Base-by-base conservation (phyloP, 2,888 invertebrate genomes). In the Gymnoscelis rufifasciata region DNA sequence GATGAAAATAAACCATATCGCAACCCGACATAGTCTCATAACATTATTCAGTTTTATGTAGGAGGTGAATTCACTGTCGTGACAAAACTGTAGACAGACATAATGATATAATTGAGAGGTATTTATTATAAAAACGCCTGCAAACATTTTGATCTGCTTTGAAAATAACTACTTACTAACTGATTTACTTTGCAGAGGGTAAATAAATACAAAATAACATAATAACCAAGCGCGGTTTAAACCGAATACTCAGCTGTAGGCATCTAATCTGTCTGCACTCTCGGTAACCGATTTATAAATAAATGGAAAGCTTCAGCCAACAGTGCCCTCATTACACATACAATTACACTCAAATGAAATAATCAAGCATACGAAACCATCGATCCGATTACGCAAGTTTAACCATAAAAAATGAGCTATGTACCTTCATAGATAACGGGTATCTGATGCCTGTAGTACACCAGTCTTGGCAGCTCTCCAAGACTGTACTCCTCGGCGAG, bases 381-480 rank as follows among this genome's bases (percentile, higher is more conserved):
- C 58, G 42, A 57, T 64, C 61, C 48, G 48, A 59, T 74, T 69
- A 70, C 64, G 62, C 57, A 66, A 62, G 66, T 73, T 68, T 75
- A 62, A 62, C 60, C 60, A 61, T 70, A 69, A 70, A 47, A 66
- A 70, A 70, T 78, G 68, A 78, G 54, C 78, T 71, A 82, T 80
- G 54, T 88, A 96, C 96, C 94, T 92, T 97, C 96, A 82, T 96
- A 97, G 75, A 97, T 95, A 77, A 97, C 95, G 60, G 97, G 97
- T 78, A 95, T 96, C 89, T 96, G 94, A 87, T 96, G 95, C 76
- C 97, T 92, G 86, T 97, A 97, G 89, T 97, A 97, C 57, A 97
- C 96, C 65, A 97, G 90, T 69, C 93, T 94, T 67, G 97, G 97
- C 72, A 97, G 87, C 47, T 92, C 91, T 71, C 95, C 96, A 79